Base-by-base conservation (phyloP, 1,140 invertebrate genomes). In the Musca domestica region DNA sequence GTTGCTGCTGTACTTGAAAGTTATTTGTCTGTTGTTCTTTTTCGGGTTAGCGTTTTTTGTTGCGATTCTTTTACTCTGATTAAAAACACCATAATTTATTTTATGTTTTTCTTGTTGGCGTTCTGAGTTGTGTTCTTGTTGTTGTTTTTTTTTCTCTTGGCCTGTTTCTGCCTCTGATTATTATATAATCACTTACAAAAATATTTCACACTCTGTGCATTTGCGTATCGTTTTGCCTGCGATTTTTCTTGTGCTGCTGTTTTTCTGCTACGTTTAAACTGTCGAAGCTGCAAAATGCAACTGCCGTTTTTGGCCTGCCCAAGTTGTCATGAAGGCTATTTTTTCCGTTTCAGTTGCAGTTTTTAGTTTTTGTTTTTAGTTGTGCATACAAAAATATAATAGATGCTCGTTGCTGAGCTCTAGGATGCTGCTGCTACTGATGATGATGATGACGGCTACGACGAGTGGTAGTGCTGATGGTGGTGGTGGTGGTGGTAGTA, bases 251-350 rank as follows among this genome's bases (percentile, higher is more conserved):
- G n/a, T 34, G 15, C 27, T n/a, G 30, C 34, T 41, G 7, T 14
- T 25, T 65, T 65, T 20, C 47, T 25, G 41, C 25, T 46, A 65
- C 64, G 64, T 65, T 51, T 25, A 23, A 51, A 48, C 48, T 51
- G 64, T 51, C 41, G 64, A 48, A 65, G 64, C 64, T 51, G 41
- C 64, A 51, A 65, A 48, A 48, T 65, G 64, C 64, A 51, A 65
- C 64, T 65, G 56, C 56, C 27, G 56, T 41, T 58, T 51, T 58
- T 41, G 34, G 61, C 61, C 20, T 49, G 64, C 64, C 46, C 41
- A 48, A 65, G 48, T 48, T 51, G 64, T 65, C 64, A 61, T 61
- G 56, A 61, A 61, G 56, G 56, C 30, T 41, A 41, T 41, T 41
- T 41, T 41, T 20, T 20, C 51, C 23, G 51, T 23, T 52, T 23